Evolutionary conservation across 2,113 vertebrate species (phyloP), one percentile per base, ranked within the genome.

Genomic region (Brienomyrus brachyistius): DNA sequence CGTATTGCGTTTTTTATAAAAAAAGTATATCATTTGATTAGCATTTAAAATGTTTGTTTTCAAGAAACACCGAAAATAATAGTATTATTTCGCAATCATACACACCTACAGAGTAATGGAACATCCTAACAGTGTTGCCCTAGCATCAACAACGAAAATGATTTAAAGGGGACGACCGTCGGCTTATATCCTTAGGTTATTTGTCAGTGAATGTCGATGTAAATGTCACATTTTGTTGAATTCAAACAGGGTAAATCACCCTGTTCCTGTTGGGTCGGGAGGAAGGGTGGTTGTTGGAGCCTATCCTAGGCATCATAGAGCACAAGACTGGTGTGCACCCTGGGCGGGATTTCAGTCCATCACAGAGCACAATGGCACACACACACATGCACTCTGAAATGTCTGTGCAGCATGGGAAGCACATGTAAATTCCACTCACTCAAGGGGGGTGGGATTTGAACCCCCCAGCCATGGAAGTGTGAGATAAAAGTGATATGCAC

Each of bases 21-120:
- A 87, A 4, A 31, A 19, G 15, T 31, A 9, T 21, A 87, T 40
- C 1, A 52, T 54, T 17, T 35, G 85, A 19, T 52, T 87, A 54
- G n/a, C n/a, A 84, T 54, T 52, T 35, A 17, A 19, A 8, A 40
- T 27, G 6, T 40, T 87, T 52, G n/a, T 56, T 48, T 50, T 87
- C n/a, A 54, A 54, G 85, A 13, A 54, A 54, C 17, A 87, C 3
- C 31, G 31, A 56, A 87, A 31, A 52, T 52, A 54, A 27, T 5
- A 35, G 6, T 27, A 35, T 87, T 87, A 54, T 54, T 87, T 87
- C 27, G 48, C 85, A 87, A 87, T 87, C 50, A n/a, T 35, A n/a
- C 51, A 87, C 85, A 51, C 85, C 85, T 87, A 50, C n/a, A 19
- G 27, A 35, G 27, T 17, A 87, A 87, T 87, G 51, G 85, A 87